Percentiles rank a stretch among this genome's conserved stretches.
Conservation (phyloP, 2,113 vertebrate genomes). For the Chaetops frenatus region DNA sequence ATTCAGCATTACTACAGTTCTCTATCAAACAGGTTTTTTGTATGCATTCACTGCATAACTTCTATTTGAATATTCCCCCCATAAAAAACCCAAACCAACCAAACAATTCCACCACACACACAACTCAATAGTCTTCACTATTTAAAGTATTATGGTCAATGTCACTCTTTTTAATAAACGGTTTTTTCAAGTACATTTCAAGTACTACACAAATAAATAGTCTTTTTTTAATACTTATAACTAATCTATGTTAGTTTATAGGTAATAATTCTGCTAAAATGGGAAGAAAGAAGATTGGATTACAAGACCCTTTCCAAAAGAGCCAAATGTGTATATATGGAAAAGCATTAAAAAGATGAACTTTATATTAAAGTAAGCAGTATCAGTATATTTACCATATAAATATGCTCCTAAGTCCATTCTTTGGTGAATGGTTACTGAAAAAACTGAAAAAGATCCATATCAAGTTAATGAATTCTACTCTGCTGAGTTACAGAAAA, state of each 20-base stretch:
- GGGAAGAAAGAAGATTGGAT: conserved; percentile 16
- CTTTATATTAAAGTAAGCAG: conserved; percentile 32
- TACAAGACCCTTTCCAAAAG: not conserved
- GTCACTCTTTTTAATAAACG: not conserved
- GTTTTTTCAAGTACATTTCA: not conserved
- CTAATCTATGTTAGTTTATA: not conserved
- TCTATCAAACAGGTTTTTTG: not conserved
- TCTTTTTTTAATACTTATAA: not conserved
- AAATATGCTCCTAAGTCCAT: conserved; percentile 52
- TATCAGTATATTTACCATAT: conserved; percentile 48
- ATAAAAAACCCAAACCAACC: not conserved
- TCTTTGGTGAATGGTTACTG: conserved; percentile 46
- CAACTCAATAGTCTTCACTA: not conserved
- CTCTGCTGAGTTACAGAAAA: conserved; percentile 51
- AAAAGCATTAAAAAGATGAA: conserved; percentile 28
- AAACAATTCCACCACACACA: not conserved
- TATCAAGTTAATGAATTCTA: conserved; percentile 69
- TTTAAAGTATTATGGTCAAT: not conserved
- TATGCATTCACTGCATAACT: not conserved
- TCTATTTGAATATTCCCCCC: not conserved
- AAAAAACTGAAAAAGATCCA: conserved; percentile 43
- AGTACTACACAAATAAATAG: not conserved
- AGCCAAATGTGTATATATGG: not conserved
- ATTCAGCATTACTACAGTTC: not conserved
- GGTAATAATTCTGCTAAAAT: conserved; percentile 31